Percentiles rank a stretch among this genome's conserved stretches.
phyloP scores from a whole-genome alignment of 2,113 vertebrate species.

The Lamprologus ornatipinnis region DNA sequence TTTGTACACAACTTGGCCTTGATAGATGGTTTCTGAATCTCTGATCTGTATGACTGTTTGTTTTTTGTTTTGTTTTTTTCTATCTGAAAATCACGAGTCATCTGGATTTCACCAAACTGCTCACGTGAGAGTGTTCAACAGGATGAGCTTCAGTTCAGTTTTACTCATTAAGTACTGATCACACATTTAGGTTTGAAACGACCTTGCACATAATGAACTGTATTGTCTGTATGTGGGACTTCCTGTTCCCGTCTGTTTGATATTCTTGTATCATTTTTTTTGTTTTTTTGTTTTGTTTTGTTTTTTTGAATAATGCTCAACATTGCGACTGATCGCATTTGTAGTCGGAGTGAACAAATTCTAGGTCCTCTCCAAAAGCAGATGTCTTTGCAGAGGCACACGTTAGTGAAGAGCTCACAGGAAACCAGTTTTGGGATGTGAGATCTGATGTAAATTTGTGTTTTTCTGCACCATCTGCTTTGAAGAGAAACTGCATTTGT shows the following conservation, averaged over 20 bases:
- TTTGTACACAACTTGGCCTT: slow-evolving; percentile 23
- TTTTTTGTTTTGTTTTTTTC: not conserved
- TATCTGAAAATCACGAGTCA: slow-evolving; percentile 1
- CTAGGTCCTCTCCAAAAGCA: not conserved
- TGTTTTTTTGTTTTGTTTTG: not conserved
- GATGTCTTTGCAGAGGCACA: slow-evolving; percentile 56
- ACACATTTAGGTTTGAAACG: not conserved
- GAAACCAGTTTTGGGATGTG: slow-evolving; percentile 87
- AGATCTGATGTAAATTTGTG: slow-evolving; percentile 80
- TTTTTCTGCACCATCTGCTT: slow-evolving; percentile 49
- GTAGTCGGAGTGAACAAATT: not conserved
- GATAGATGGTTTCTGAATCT: not conserved
- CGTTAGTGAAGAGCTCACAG: slow-evolving; percentile 86
- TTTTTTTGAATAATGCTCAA: slow-evolving; percentile 2
- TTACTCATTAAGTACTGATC: not conserved
- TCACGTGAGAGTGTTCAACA: not conserved
- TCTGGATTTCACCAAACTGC: slow-evolving; percentile 8
- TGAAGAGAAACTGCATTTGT: slow-evolving; percentile 52
- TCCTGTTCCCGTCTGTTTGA: not conserved
- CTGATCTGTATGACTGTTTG: not conserved
- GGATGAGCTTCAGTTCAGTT: not conserved
- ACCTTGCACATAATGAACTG: not conserved
- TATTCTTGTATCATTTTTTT: slow-evolving; percentile 6
- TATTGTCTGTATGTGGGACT: not conserved
- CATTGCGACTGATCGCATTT: not conserved